A percentile compares a stretch with the other conserved stretches of the same genome.
Evolutionary conservation across 2,113 vertebrate genomes (phyloP).

Genomic region (Meleagris gallopavo): DNA sequence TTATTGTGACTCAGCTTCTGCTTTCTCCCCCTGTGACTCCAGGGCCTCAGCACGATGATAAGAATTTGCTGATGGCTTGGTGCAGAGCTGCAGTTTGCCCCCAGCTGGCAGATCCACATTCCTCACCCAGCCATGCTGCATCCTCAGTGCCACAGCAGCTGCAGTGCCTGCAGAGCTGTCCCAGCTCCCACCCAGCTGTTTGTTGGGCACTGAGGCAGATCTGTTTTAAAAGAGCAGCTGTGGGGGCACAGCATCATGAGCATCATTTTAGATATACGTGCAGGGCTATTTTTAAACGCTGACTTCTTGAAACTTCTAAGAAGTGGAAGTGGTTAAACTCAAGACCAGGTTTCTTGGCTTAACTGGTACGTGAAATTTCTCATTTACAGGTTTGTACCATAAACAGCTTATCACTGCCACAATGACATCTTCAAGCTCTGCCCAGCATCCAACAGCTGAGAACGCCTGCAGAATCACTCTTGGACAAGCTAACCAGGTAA

Average conservation of each 20-base stretch:
- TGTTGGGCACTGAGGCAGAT: not conserved
- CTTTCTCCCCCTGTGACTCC: not conserved
- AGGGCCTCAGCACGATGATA: not conserved
- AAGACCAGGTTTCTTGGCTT: not conserved
- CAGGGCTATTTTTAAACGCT: not conserved
- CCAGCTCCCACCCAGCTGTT: not conserved
- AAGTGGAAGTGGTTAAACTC: not conserved
- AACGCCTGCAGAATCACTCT: constrained; percentile 81
- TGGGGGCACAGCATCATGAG: not conserved
- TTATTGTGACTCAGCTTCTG: constrained; percentile 13
- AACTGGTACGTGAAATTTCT: not conserved
- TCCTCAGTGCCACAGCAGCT: not conserved
- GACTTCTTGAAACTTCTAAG: not conserved
- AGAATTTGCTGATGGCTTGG: not conserved
- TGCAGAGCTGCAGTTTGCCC: not conserved
- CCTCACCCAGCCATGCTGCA: not conserved
- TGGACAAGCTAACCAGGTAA: constrained; percentile 87
- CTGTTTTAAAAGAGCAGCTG: not conserved
- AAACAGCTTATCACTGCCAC: constrained; percentile 73
- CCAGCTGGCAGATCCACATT: not conserved
- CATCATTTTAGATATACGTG: not conserved
- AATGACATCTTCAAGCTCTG: constrained; percentile 85
- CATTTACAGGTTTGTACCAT: constrained; percentile 9
- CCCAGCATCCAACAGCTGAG: constrained; percentile 79
- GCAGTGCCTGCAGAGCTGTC: not conserved